Conservation (phyloP, 2,797 vertebrate species). For the Champsocephalus gunnari region DNA sequence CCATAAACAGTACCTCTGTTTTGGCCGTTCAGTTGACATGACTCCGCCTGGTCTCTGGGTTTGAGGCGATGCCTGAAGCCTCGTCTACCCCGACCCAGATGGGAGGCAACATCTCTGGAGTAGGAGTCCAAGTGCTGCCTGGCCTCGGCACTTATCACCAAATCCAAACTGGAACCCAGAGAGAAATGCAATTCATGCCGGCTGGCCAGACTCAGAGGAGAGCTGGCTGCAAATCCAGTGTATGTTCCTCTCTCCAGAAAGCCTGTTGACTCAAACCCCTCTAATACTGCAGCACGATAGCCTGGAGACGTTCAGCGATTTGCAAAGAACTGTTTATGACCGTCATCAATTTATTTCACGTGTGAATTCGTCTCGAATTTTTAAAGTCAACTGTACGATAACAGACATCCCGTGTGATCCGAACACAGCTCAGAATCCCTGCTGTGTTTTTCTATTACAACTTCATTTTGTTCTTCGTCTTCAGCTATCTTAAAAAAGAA, state of each 20-base stretch:
- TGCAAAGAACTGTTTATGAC: constrained; percentile 30
- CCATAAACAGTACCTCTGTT: background rate
- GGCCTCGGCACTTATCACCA: constrained; percentile 71
- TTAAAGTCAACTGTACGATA: constrained; percentile 5
- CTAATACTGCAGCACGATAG: constrained; percentile 20
- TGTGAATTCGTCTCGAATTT: constrained; percentile 37
- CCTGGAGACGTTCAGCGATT: background rate
- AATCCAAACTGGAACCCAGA: constrained; percentile 79
- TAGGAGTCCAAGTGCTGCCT: constrained; percentile 71
- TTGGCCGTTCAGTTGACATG: constrained; percentile 3
- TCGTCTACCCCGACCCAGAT: constrained; percentile 67
- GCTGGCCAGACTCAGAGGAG: constrained; percentile 59
- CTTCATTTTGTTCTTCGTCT: background rate
- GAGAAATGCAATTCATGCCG: constrained; percentile 70
- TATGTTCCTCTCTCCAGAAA: constrained; percentile 40
- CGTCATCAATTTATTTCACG: constrained; percentile 33
- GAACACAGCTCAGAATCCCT: constrained; percentile 19
- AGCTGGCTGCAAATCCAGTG: constrained; percentile 47
- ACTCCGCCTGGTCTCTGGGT: constrained; percentile 26
- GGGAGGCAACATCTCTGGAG: constrained; percentile 70
- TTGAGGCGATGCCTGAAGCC: constrained; percentile 43
- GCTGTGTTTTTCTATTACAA: background rate
- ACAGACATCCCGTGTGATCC: constrained; percentile 8
- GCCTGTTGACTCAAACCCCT: constrained; percentile 48
- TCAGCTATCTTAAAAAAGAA: background rate